A percentile compares a stretch with the other conserved stretches of the same genome.
Evolutionary conservation across 2,113 vertebrate genomes (phyloP).

Genomic region (Neoarius graeffei): DNA sequence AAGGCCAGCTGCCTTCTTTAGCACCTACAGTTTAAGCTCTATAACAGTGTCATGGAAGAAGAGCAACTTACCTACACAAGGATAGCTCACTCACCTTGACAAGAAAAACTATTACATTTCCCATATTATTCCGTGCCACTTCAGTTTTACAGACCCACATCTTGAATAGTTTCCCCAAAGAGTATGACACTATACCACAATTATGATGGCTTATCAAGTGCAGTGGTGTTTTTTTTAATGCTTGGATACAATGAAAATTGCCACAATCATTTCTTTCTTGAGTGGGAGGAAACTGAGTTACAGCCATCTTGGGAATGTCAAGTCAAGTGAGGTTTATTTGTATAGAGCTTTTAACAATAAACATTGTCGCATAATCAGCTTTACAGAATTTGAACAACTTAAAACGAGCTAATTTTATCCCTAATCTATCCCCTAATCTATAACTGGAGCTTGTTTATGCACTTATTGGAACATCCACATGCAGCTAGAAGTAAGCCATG

Average conservation of each 20-base stretch:
- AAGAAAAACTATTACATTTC: not conserved
- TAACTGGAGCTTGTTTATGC: too few species aligned
- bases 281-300: not conserved
- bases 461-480: too few species aligned
- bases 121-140: not conserved
- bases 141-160: not conserved
- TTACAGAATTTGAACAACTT: too few species aligned
- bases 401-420: too few species aligned
- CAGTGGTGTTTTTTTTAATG: not conserved
- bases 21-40: not conserved
- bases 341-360: too few species aligned
- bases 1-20: too few species aligned
- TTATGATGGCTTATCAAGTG: not conserved
- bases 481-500: too few species aligned
- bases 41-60: not conserved
- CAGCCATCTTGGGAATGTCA: not conserved
- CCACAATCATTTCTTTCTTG: not conserved
- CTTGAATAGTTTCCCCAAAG: not conserved
- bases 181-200: not conserved
- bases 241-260: not conserved
- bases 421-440: too few species aligned
- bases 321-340: too few species aligned
- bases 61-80: not conserved
- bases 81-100: not conserved
- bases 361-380: too few species aligned